Base-by-base conservation (phyloP, 2,797 vertebrate genomes). In the Melanotaenia boesemani region DNA sequence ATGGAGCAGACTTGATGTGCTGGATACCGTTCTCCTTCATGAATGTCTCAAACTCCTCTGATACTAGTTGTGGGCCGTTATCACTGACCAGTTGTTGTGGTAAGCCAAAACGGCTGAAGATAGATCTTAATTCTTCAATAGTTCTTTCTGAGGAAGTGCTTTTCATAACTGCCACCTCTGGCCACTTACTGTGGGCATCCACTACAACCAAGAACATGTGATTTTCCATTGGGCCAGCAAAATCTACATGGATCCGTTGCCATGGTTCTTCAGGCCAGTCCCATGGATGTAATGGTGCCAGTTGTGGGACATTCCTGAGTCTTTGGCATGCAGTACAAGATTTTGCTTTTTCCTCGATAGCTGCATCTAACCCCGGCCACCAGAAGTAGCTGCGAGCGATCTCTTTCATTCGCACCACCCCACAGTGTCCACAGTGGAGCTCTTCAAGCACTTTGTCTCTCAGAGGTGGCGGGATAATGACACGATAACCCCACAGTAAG, bases 331-430 rank as follows among this genome's bases (percentile, higher is more conserved):
- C 57, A 36, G 34, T 15, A 5, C 61, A 74, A 1, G 22, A 63
- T 13, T 7, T 39, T 15, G 52, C 59, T 50, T 68, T 44, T 4
- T 64, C 34, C 44, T 73, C 64, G 1, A 60, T 64, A 22, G 24
- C 54, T 20, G 44, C 44, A 64, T 73, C 70, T 2, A 73, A 11
- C 0, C 60, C 64, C 3, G 13, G 46, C 61, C 67, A 79, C 54
- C 54, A 73, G 26, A 79, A 61, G 13, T 64, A 74, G 39, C 82
- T 78, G 44, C 16, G 7, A 72, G 56, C 52, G 6, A 70, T 75
- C 18, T 81, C 68, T 61, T 80, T 80, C 72, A 86, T 79, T 1
- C 18, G 1, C 15, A 82, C 71, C 1, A 81, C 26, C 6, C 67
- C 61, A 63, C 67, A 67, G 32, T 63, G 64, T 55, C 62, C 61